Conservation (phyloP, 2,113 vertebrate species). For the Nerophis lumbriciformis region DNA sequence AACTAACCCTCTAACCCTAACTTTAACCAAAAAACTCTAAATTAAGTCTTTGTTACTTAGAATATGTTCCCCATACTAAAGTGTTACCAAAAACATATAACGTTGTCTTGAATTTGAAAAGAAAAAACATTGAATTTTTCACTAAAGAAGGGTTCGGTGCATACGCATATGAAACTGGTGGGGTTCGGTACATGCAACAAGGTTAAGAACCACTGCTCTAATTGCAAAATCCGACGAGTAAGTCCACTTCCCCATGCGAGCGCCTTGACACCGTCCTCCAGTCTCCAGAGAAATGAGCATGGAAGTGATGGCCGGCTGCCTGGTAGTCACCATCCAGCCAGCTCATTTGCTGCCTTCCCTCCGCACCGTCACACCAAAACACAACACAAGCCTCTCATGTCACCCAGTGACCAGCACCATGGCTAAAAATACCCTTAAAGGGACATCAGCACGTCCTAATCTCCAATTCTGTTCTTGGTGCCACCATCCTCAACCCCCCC, state of each 20-base stretch:
- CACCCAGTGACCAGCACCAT: constrained; percentile 67
- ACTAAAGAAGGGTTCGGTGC: too few relatives aligned
- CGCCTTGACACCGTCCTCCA: not conserved
- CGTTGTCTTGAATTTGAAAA: too few relatives aligned
- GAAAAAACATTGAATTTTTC: too few relatives aligned
- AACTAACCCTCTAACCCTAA: too few relatives aligned
- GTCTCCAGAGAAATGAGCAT: constrained; percentile 10
- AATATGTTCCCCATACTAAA: too few relatives aligned
- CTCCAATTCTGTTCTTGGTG: constrained; percentile 19
- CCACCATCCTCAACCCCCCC: constrained; percentile 23
- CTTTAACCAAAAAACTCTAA: too few relatives aligned
- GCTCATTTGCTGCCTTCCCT: constrained; percentile 36
- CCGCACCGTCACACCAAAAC: constrained; percentile 57
- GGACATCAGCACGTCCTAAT: constrained; percentile 25
- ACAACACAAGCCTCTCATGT: constrained; percentile 53
- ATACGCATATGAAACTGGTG: too few relatives aligned
- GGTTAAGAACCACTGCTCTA: too few relatives aligned
- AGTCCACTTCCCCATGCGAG: not conserved
- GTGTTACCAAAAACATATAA: too few relatives aligned
- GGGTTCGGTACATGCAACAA: too few relatives aligned
- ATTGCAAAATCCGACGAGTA: too few relatives aligned
- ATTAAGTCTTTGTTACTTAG: too few relatives aligned
- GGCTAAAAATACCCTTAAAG: constrained; percentile 81
- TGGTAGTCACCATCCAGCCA: not conserved
- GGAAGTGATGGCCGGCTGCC: constrained; percentile 17